Evolutionary conservation across 2,888 invertebrate species (phyloP).

Genomic region (Drosophila mettleri): DNA sequence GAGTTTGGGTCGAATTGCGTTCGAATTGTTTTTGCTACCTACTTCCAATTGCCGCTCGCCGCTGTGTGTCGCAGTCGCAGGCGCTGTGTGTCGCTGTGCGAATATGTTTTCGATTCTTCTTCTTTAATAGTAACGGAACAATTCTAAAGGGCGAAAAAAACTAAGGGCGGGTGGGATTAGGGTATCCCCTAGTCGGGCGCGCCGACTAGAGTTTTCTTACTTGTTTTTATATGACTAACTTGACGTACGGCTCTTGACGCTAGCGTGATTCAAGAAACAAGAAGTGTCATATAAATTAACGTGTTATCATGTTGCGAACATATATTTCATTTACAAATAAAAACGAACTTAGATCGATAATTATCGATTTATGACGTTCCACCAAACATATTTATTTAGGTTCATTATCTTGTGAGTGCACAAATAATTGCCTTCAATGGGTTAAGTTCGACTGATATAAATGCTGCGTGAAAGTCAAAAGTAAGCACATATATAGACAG

Average conservation of each 20-base stretch:
- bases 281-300: neutral
- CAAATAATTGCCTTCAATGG: constrained; percentile 26
- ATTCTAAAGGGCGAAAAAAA: no score
- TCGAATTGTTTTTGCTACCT: no score
- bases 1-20: no score
- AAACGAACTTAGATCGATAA: neutral
- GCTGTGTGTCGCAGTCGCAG: no score
- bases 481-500: constrained; percentile 23
- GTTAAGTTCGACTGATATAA: constrained; percentile 47
- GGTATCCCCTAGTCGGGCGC: no score
- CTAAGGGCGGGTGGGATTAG: no score
- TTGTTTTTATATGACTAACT: neutral
- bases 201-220: neutral
- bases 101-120: no score
- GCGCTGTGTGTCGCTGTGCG: no score
- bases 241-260: neutral
- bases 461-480: constrained; percentile 38
- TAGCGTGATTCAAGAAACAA: constrained; percentile 15
- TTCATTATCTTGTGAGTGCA: neutral
- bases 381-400: neutral
- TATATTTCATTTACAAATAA: neutral
- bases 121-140: no score
- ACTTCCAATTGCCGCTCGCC: no score
- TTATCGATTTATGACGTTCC: neutral
- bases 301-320: neutral